Base-by-base conservation (phyloP, 2,888 invertebrate genomes). In the Microctonus hyperodae region DNA sequence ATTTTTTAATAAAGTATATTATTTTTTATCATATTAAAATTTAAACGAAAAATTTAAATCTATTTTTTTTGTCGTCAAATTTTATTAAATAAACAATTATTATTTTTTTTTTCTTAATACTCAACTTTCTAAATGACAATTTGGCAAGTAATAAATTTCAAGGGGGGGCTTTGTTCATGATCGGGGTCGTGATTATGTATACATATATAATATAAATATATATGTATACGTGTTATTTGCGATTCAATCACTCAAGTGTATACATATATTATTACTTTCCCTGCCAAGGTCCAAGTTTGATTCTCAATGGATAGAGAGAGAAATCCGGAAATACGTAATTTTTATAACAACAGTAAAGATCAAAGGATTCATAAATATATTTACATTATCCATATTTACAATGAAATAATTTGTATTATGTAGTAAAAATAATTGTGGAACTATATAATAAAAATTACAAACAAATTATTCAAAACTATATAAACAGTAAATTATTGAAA, bases 231-330 rank as follows among this genome's bases (percentile, higher is more conserved):
- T 44, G 5, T 44, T 7, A 28, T 59, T 59, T 44, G 28, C 16
- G 59, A 59, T 40, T 59, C 44, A 44, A 59, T 48, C 16, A 25
- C 7, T 44, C 44, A 16, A 7, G 16, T 44, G 16, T 44, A 16
- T 16, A 44, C 16, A 44, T 44, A 28, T 16, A 44, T 25, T 59
- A 59, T 59, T 59, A 59, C 59, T 59, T 59, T 59, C 59, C 59
- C 59, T 44, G 44, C 59, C 44, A 28, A 59, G 59, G 59, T 59
- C 59, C 28, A 28, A 59, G 44, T 59, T 40, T 16, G 1, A 44
- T 16, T 44, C 44, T 16, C 4, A 44, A 44, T 16, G 16, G 44
- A 44, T 16, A 44, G 44, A 44, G 44, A 20, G 44, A 44, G 44
- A 44, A 44, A 44, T 44, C 44, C 44, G 44, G 44, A 44, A 44